Evolutionary conservation across 2,113 vertebrate species (phyloP), one percentile per base, ranked within the genome.

Genomic region (Ctenomys sociabilis): DNA sequence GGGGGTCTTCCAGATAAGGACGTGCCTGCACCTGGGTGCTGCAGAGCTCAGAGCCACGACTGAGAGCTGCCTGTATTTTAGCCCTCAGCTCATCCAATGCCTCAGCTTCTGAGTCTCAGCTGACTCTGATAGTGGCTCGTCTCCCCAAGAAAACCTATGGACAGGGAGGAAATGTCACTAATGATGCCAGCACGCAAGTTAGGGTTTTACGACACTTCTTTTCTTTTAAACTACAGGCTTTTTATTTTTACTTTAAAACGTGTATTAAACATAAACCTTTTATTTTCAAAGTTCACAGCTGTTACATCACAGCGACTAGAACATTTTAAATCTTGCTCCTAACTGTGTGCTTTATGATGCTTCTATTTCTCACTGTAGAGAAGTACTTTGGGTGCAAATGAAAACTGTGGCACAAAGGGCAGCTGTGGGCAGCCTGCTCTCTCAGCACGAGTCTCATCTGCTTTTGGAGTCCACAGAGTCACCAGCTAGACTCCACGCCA

Each of bases 1-100:
- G 45, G 43, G 40, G 70, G 6, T 32, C 57, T 92, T 92, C 1
- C 12, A 89, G 87, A 83, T 82, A 95, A 30, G 17, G 32, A 59
- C 83, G 32, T 68, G 52, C 85, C 88, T 90, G 61, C 87, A 90
- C 52, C 28, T 86, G 45, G 97, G 70, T 85, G 64, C 54, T 92
- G 40, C 45, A 83, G 78, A 88, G 35, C 61, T 95, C n/a, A 61
- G 64, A 43, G 4, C 16, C 24, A 80, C 66, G 26, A 22, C 16
- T 19, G 78, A 90, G 19, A 73, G 30, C 2, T n/a, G 68, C n/a
- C 10, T 87, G 24, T 16, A 40, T n/a, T 86, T 96, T 75, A 93
- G 21, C 14, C 17, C 7, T 45, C 66, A 16, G 24, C 19, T 77
- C 49, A 37, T 78, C 40, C 26, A 66, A 73, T 35, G 30, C 59